phyloP scores from a whole-genome alignment of 2,113 vertebrate genomes.

The Chitala chitala region DNA sequence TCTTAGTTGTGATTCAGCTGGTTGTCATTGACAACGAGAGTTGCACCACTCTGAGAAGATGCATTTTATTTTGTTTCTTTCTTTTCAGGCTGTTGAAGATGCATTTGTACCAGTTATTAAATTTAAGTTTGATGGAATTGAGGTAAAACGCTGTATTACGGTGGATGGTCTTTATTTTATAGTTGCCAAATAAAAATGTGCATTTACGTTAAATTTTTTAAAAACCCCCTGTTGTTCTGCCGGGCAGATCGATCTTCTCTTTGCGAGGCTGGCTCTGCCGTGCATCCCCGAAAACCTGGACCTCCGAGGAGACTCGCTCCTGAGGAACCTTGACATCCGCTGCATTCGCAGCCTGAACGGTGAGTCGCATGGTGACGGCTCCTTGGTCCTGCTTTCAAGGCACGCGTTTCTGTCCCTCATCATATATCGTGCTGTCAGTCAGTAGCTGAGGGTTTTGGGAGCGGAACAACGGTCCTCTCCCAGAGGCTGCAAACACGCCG shows the following conservation, averaged over 20 bases:
- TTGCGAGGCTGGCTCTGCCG: constrained; percentile 83
- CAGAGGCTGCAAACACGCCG: not conserved
- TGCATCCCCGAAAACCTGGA: constrained; percentile 91
- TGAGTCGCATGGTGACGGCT: constrained; percentile 45
- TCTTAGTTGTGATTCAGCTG: no score
- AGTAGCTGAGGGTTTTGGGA: not conserved
- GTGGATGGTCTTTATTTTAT: no score
- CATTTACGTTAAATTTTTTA: no score
- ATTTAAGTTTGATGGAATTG: constrained; percentile 93
- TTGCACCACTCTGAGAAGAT: not conserved
- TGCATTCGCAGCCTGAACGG: constrained; percentile 96
- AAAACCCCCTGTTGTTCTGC: not conserved
- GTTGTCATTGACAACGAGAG: not conserved
- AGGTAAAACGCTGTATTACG: constrained; percentile 80
- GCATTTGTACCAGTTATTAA: constrained; percentile 97
- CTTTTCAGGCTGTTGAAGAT: constrained; percentile 87
- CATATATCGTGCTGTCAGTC: not conserved
- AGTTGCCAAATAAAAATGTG: no score
- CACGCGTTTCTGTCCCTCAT: not conserved
- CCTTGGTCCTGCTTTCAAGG: not conserved
- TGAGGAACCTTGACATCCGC: constrained; percentile 89
- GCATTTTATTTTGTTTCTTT: not conserved
- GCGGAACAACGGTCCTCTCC: not conserved
- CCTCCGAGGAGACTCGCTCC: constrained; percentile 80
- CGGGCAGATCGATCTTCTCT: constrained; percentile 88